Evolutionary conservation across 1,140 invertebrate genomes (phyloP).

Genomic region (Apolygus lucorum): DNA sequence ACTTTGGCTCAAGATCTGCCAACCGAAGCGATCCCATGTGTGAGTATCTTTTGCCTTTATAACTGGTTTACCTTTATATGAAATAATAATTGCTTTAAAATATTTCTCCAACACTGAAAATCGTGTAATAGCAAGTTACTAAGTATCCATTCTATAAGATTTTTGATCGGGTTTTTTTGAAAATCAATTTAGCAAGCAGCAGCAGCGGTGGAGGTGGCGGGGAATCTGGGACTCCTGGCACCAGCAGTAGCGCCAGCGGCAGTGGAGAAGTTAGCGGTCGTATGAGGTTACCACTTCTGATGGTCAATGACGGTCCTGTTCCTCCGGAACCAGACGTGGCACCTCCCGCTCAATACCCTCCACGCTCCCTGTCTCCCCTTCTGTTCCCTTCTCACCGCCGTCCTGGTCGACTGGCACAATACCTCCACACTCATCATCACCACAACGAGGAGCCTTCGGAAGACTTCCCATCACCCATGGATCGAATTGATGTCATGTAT

Average conservation of each 20-base stretch:
- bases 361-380: conserved; percentile 25
- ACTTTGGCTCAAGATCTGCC: no score
- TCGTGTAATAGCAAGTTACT: no score
- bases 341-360: conserved; percentile 33
- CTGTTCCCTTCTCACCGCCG: neutral
- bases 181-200: no score
- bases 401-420: neutral
- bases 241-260: no score
- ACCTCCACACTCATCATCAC: neutral
- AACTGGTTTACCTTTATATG: no score
- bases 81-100: no score
- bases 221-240: neutral
- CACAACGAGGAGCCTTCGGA: conserved; percentile 38
- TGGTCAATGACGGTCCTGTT: conserved; percentile 30
- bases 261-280: neutral
- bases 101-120: no score
- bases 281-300: conserved; percentile 24
- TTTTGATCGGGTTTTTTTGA: no score
- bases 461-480: conserved; percentile 34
- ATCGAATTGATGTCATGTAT: conserved; percentile 25
- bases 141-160: no score
- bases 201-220: conserved; percentile 5
- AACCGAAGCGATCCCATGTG: no score
- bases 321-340: conserved; percentile 29
- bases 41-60: no score